Evolutionary conservation across 2,113 vertebrate genomes (phyloP).

Genomic region (Crocuta crocuta): DNA sequence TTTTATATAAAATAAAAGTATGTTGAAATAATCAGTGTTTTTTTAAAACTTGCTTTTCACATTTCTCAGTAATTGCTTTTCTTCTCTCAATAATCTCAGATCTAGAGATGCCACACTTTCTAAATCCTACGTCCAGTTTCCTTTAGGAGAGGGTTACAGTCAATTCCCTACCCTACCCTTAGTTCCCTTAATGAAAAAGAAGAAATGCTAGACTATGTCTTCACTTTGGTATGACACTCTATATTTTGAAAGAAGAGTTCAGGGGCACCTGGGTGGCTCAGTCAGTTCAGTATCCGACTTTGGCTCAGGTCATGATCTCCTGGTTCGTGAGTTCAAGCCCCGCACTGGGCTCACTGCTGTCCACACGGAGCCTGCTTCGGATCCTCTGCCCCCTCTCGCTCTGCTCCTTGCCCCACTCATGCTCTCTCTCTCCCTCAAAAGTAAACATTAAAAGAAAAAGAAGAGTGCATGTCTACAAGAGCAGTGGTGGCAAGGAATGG

Average conservation of each 20-base stretch:
- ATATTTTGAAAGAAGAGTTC: not conserved
- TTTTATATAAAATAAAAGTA: constrained; percentile 27
- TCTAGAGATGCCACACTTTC: not conserved
- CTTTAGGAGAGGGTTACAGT: not conserved
- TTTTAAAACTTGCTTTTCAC: not conserved
- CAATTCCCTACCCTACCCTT: not conserved
- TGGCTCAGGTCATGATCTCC: too few species aligned
- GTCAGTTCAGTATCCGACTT: too few species aligned
- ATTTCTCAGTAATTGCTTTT: not conserved
- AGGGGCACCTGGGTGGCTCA: not conserved
- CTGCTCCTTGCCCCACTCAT: too few species aligned
- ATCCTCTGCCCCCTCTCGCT: too few species aligned
- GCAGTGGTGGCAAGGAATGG: not conserved
- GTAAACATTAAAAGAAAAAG: not conserved
- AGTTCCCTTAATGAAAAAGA: not conserved
- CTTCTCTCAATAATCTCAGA: not conserved
- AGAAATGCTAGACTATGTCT: not conserved
- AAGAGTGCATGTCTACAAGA: not conserved
- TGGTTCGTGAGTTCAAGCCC: too few species aligned
- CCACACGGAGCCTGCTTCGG: too few species aligned
- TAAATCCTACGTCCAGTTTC: not conserved
- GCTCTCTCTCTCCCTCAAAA: too few species aligned
- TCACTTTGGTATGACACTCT: not conserved
- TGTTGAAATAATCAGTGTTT: not conserved
- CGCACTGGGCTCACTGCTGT: too few species aligned